Evolutionary conservation across 2,888 invertebrate genomes (phyloP).

Genomic region (Hirtodrosophila confusa): DNA sequence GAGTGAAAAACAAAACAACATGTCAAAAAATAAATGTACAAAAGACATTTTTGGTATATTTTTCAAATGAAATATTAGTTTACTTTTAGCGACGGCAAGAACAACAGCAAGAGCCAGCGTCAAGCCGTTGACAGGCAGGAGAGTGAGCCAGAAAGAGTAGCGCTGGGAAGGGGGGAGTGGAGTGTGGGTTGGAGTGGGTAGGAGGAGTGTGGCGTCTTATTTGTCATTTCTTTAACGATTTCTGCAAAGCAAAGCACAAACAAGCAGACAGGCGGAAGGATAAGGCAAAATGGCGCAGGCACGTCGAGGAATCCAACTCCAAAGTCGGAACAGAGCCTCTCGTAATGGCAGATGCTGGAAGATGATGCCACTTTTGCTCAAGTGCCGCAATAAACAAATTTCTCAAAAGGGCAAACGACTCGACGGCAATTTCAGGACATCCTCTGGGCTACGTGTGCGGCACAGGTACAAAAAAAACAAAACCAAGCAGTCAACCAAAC

Average conservation of each 20-base stretch:
- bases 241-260: constrained; percentile 75
- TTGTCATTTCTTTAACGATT: constrained; percentile 78
- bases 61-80: constrained; percentile 78
- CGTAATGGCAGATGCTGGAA: constrained; percentile 61
- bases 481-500: constrained; percentile 16
- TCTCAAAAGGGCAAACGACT: constrained; percentile 53
- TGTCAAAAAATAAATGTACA: constrained; percentile 78
- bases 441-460: constrained; percentile 49
- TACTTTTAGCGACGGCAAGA: constrained; percentile 65
- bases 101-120: constrained; percentile 54
- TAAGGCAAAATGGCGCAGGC: constrained; percentile 52
- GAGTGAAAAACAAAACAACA: constrained; percentile 75
- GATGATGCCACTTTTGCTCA: constrained; percentile 79
- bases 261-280: constrained; percentile 35
- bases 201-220: constrained; percentile 49
- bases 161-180: not conserved
- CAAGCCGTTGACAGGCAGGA: constrained; percentile 65
- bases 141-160: not conserved
- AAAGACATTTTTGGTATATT: constrained; percentile 77
- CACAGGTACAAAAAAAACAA: constrained; percentile 28
- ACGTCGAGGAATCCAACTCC: constrained; percentile 55
- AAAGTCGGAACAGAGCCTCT: constrained; percentile 28
- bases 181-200: not conserved
- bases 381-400: constrained; percentile 80
- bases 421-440: constrained; percentile 40